Base-by-base conservation (phyloP, 2,797 vertebrate species). In the Sphaeramia orbicularis region DNA sequence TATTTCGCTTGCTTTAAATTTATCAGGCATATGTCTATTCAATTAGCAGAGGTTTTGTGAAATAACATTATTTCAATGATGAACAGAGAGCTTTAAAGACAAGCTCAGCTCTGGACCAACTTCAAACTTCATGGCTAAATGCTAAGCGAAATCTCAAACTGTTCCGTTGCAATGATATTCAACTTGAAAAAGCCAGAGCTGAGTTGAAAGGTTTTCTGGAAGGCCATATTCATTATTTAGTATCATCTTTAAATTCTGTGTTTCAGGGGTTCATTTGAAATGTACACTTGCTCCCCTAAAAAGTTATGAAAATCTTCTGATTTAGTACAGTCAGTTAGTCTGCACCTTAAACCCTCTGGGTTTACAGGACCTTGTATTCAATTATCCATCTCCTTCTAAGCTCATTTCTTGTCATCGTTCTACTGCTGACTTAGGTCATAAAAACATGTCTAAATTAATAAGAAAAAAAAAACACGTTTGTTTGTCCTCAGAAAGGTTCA, bases 401-500 rank as follows among this genome's bases (percentile, higher is more conserved):
- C 6, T 43, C 7, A 37, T 53, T 38, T 37, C 27, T 30, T 30
- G 27, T 30, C 27, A 30, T 30, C 7, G 2, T 30, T 30, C 27
- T 30, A 30, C 27, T 30, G 27, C 27, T 30, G 27, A 30, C 27
- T 30, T 30, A 3, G 5, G 27, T 30, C 27, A 30, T 30, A 30
- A 30, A 30, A 30, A 30, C 18, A 54, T 54, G 11, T 38, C 1
- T 0, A 41, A 21, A 12, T 27, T 27, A 27, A 27, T 27, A 4
- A 24, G 21, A 24, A 24, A 27, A 27, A 27, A n/a, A 10, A 27
- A 27, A 9, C n/a, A n/a, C n/a, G 13, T 37, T 30, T 30, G 32
- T 35, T 35, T 35, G 21, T 41, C 36, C 54, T 27, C 24, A 19
- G 32, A 54, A 18, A 21, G 37, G 40, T 70, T 47, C 16, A 48